Evolutionary conservation across 1,140 invertebrate species (phyloP).

Genomic region (Marisa cornuarietis): DNA sequence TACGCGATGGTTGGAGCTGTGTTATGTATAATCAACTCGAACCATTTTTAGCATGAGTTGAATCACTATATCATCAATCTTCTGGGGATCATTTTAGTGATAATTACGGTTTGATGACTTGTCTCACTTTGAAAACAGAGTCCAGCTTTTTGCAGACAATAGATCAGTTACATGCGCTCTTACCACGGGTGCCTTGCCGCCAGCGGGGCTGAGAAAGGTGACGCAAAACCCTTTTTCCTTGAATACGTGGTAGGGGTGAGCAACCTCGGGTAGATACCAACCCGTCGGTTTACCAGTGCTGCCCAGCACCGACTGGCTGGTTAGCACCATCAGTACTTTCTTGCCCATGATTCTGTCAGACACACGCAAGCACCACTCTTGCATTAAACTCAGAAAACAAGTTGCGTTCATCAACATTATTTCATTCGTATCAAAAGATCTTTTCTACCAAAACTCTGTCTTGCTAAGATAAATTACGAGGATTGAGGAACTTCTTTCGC

Average conservation of each 20-base stretch:
- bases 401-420: neutral
- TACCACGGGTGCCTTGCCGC: conserved; percentile 50
- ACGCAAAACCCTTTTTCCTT: conserved; percentile 27
- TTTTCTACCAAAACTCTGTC: neutral
- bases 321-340: conserved; percentile 45
- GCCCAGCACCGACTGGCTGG: conserved; percentile 36
- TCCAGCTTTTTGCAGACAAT: too few relatives aligned
- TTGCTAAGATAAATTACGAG: neutral
- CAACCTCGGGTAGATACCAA: conserved; percentile 54
- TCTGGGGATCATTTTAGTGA: too few relatives aligned
- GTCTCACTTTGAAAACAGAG: too few relatives aligned
- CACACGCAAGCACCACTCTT: neutral
- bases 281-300: conserved; percentile 43
- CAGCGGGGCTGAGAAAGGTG: conserved; percentile 45
- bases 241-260: conserved; percentile 48
- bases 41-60: too few relatives aligned
- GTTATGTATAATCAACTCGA: too few relatives aligned
- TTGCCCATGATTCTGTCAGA: conserved; percentile 7
- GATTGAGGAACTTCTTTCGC: neutral
- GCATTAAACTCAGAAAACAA: neutral
- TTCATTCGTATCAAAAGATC: neutral
- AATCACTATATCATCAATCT: too few relatives aligned
- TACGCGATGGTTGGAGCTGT: too few relatives aligned
- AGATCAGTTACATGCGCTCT: neutral
- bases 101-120: too few relatives aligned